Base-by-base conservation (phyloP, 2,888 invertebrate species). In the Itoplectis maculator region DNA sequence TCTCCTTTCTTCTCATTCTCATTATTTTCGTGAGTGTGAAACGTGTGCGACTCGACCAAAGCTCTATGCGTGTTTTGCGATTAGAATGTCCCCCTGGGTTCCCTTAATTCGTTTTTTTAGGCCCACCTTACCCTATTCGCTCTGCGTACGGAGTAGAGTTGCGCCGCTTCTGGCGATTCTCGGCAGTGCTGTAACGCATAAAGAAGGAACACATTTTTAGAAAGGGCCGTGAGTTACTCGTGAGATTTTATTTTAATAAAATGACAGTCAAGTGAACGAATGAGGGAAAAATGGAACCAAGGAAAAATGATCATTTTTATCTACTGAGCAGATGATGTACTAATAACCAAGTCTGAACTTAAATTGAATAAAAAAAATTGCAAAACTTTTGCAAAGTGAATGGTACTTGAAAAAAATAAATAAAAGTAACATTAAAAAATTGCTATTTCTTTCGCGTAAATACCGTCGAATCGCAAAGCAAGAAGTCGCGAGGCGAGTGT, bases 101-200 rank as follows among this genome's bases (percentile, higher is more conserved):
- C 70, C 70, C 70, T 56, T 56, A 29, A 42, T 72, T 56, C 45
- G 20, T 51, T 68, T 72, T 72, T 72, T n/a, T n/a, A n/a, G 59
- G 45, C 70, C 70, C 70, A 59, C 70, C 70, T 72, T 70, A 70
- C 70, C 70, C 70, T 70, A 70, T 70, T 56, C 56, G 70, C 56
- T 70, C 56, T 70, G 56, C 56, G 56, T 56, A 70, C 56, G 70
- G 56, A 70, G 70, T 56, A 56, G 70, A 56, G 56, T 70, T 29
- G 70, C 70, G 70, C 45, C 70, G 70, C 70, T 45, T 72, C 56
- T 56, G 56, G 15, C 70, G 70, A 40, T 56, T 59, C 45, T 72
- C 70, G 59, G 70, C 59, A 59, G 70, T 72, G 45, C 59, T 72
- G 59, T 8, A 72, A 72, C n/a, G 20, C 59, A 72, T 56, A 72